Base-by-base conservation (phyloP, 2,113 vertebrate species). In the Mesocricetus auratus region DNA sequence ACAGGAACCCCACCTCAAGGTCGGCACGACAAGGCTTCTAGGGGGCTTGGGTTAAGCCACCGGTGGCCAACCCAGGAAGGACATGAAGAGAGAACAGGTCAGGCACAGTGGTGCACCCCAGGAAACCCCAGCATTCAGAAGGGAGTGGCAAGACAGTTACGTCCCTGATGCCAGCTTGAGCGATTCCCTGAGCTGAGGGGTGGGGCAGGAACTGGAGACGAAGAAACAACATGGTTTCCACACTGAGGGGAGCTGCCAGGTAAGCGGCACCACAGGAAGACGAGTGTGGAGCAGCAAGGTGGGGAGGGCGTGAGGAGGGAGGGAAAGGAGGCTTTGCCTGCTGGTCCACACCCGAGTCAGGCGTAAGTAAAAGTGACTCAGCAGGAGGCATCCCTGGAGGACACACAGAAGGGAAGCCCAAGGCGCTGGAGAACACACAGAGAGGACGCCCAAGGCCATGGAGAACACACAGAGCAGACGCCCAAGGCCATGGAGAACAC, bases 331-430 rank as follows among this genome's bases (percentile, higher is more conserved):
- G n/a, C 2, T 6, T 0, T 31, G 60, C 53, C 29, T 12, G 17
- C 1, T 56, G 89, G 50, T 24, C 13, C 8, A 24, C 10, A 29
- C 21, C 3, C 33, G 17, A 8, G 50, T 7, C 74, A 0, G 45
- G 45, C 21, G 26, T 19, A 58, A n/a, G 26, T 19, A 58, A n/a
- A 0, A 0, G 47, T 4, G 22, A 47, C 1, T 0, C 0, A 3
- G 69, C 29, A 79, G 73, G 33, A 68, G n/a, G 12, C 17, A 42
- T 24, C 45, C 24, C 26, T 21, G 4, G 62, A 69, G 74, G 62
- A 15, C 66, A 56, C 5, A 7, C 5, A 17, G 69, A 36, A 50
- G 6, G 0, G 39, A 47, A 2, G 15, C 12, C 68, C 1, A 16
- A 21, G 45, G 45, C 5, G n/a, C n/a, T n/a, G n/a, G n/a, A n/a